Conservation (phyloP, 2,888 invertebrate genomes). For the Heteromyza rotundicornis region DNA sequence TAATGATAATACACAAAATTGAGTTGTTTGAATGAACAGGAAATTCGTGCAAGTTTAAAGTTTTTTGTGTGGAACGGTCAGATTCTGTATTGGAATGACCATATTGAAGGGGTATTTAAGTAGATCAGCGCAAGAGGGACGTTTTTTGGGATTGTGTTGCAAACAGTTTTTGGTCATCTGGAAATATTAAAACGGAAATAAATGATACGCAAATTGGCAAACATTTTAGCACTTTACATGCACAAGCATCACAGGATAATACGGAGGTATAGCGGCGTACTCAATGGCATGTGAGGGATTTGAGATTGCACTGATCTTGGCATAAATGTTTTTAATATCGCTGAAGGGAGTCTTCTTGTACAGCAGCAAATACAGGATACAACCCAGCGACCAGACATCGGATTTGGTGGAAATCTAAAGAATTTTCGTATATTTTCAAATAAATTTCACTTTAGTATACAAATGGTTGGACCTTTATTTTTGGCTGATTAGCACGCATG, state of each 20-base stretch:
- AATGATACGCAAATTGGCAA: not conserved
- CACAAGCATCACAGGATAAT: constrained; percentile 62
- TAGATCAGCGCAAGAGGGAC: constrained; percentile 58
- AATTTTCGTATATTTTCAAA: not conserved
- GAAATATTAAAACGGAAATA: constrained; percentile 20
- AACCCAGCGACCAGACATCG: constrained; percentile 97
- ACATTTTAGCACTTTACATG: constrained; percentile 46
- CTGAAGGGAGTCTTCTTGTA: constrained; percentile 92
- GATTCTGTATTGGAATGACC: constrained; percentile 58
- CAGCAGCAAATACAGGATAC: constrained; percentile 91
- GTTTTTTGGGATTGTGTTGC: constrained; percentile 58
- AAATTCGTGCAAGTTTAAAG: too few species aligned
- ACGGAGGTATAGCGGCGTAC: constrained; percentile 70
- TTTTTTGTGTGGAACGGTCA: constrained; percentile 39
- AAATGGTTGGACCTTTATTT: constrained; percentile 61
- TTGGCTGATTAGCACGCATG: constrained; percentile 62
- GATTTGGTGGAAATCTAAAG: constrained; percentile 84
- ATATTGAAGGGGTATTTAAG: constrained; percentile 61
- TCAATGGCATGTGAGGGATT: constrained; percentile 76
- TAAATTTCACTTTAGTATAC: not conserved
- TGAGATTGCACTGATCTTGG: constrained; percentile 80
- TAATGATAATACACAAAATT: too few species aligned
- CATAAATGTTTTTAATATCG: constrained; percentile 74
- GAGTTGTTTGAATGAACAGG: too few species aligned
- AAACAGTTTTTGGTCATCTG: constrained; percentile 60